phyloP scores from a whole-genome alignment of 2,113 vertebrate species.

The Salminus brasiliensis region DNA sequence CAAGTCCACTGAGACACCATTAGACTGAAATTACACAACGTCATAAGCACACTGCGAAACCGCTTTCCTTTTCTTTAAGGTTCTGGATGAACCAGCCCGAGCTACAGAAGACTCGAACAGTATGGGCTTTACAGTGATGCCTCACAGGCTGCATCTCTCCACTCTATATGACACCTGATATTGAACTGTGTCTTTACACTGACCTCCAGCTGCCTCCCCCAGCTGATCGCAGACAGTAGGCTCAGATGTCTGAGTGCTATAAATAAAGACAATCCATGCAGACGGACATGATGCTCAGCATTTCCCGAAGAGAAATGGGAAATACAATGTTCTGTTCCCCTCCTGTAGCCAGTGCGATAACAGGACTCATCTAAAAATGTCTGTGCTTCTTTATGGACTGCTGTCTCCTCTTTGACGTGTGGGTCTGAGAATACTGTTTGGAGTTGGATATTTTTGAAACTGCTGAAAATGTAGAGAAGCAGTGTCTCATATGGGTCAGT shows the following conservation, averaged over 20 bases:
- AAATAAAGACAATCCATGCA: slow-evolving; percentile 30
- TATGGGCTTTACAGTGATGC: background rate
- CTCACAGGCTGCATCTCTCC: background rate
- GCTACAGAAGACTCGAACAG: background rate
- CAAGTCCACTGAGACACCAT: background rate
- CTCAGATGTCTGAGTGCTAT: slow-evolving; percentile 28
- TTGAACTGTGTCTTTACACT: background rate
- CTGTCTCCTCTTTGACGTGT: background rate
- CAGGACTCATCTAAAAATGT: background rate
- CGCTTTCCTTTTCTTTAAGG: slow-evolving; percentile 1
- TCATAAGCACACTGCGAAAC: background rate
- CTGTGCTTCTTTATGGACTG: background rate
- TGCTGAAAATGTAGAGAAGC: slow-evolving; percentile 3
- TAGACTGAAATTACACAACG: background rate
- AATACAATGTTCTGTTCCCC: background rate
- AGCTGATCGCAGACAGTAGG: background rate
- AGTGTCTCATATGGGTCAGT: background rate
- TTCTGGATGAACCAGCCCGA: background rate
- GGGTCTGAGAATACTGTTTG: slow-evolving; percentile 5
- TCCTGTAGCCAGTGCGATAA: background rate
- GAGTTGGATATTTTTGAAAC: background rate
- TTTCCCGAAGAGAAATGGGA: slow-evolving; percentile 16
- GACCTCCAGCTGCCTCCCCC: slow-evolving; percentile 7
- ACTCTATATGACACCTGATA: background rate
- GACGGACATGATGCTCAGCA: slow-evolving; percentile 3